Base-by-base conservation (phyloP, 1,140 invertebrate species). In the Pachyrhynchus sulphureomaculatus region DNA sequence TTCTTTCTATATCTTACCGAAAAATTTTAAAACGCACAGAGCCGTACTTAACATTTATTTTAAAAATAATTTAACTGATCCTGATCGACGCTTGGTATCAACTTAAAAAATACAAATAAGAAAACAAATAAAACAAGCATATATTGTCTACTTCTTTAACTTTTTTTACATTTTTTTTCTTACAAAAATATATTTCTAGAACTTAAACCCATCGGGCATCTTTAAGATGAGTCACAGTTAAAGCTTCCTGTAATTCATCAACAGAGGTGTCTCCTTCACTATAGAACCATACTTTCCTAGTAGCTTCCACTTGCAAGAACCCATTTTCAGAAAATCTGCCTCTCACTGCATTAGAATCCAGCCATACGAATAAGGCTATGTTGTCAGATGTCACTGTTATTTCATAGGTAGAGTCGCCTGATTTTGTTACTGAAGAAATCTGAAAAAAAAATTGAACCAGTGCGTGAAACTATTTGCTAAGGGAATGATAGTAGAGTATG, bases 261-360 rank as follows among this genome's bases (percentile, higher is more conserved):
- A 29, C 15, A 3, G 37, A 55, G 2, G 29, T 52, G 12, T 60
- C 56, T 23, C 42, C 23, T n/a, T 62, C 42, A 20, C 64, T 45
- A 13, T 61, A 20, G 33, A 68, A 68, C 9, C 36, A 57, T 3
- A 68, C 52, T 0, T 26, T 64, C 29, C 44, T 68, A n/a, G 33
- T 62, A 12, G 37, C 3, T 29, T 60, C 47, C 2, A 64, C 39
- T 59, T 47, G 58, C 3, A 66, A 32, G 32, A 66, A 66, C 24
- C 67, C 67, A 52, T 68, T 68, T 33, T 68, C 57, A 10, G 64
- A 66, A 55, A 66, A 68, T 23, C 10, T 53, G 32, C 67, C 67
- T 13, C 13, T 48, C 12, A 68, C 23, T 15, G 26, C 23, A 23
- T 47, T 24, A 10, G 57, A 47, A 13, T 68, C 67, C 18, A 68